phyloP scores from a whole-genome alignment of 2,888 invertebrate species.

The Mythimna vitellina region DNA sequence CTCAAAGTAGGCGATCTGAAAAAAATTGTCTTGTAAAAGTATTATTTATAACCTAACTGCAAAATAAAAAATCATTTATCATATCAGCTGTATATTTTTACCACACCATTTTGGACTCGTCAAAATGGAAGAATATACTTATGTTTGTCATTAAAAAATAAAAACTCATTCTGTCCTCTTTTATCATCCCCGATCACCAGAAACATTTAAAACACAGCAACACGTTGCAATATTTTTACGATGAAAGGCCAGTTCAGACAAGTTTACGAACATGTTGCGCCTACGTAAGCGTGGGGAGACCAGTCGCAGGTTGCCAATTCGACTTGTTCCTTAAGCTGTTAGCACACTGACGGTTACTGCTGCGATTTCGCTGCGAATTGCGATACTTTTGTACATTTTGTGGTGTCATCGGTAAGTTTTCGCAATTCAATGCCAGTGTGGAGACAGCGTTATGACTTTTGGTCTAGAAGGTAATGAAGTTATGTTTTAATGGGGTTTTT shows the following conservation, averaged over 20 bases:
- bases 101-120: too few relatives aligned
- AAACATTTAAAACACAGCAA: constrained; percentile 46
- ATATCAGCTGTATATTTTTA: too few relatives aligned
- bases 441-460: constrained; percentile 23
- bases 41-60: too few relatives aligned
- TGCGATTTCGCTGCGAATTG: neutral
- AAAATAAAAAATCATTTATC: too few relatives aligned
- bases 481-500: constrained; percentile 32
- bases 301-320: constrained; percentile 67
- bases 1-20: too few relatives aligned
- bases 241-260: constrained; percentile 46
- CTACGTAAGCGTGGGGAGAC: constrained; percentile 66
- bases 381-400: neutral
- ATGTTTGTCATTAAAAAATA: neutral
- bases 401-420: neutral
- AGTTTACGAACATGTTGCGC: constrained; percentile 63
- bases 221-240: constrained; percentile 57
- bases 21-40: too few relatives aligned
- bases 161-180: neutral
- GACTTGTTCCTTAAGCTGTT: constrained; percentile 37
- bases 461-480: constrained; percentile 36
- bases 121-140: too few relatives aligned
- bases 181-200: constrained; percentile 4
- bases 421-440: neutral
- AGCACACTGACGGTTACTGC: constrained; percentile 7